Base-by-base conservation (phyloP, 2,888 invertebrate genomes). In the Epiperipatus broadwayi region DNA sequence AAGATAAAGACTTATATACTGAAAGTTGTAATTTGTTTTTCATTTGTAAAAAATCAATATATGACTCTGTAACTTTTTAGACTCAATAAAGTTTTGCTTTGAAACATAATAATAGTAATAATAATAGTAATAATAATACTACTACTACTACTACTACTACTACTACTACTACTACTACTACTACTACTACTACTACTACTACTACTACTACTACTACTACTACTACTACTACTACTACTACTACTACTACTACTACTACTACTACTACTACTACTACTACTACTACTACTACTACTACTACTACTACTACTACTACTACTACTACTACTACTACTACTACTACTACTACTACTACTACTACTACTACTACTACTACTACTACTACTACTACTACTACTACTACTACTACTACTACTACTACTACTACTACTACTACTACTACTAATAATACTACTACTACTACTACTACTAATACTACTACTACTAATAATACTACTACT, bases 141-240 rank as follows among this genome's bases (percentile, higher is more conserved):
- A n/a, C n/a, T 34, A 34, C 34, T 34, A 34, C 21, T 34, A 34
- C 34, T 34, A 34, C 34, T 20, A 34, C 34, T 34, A 34, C 34
- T 34, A 34, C 34, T 34, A 34, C 34, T 34, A 34, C 34, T 34
- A 34, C 34, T 34, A 34, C 34, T 34, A 34, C 34, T 34, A 34
- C 34, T 34, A 34, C 34, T 34, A 34, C 34, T 20, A 34, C 34
- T 8, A 34, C 34, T 20, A 34, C 34, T 20, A 34, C 34, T 34
- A 34, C 34, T 34, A 34, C 34, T 34, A 34, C 8, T 34, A 34
- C 34, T 34, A 34, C 20, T 34, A 20, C 34, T 34, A 34, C 34
- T 34, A 34, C 21, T 34, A 34, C 20, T 34, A 34, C 34, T 34
- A 34, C 34, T 34, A 34, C 34, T 34, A 34, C 34, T 34, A 34